Base-by-base conservation (phyloP, 2,113 vertebrate genomes). In the Cranoglanis bouderius region DNA sequence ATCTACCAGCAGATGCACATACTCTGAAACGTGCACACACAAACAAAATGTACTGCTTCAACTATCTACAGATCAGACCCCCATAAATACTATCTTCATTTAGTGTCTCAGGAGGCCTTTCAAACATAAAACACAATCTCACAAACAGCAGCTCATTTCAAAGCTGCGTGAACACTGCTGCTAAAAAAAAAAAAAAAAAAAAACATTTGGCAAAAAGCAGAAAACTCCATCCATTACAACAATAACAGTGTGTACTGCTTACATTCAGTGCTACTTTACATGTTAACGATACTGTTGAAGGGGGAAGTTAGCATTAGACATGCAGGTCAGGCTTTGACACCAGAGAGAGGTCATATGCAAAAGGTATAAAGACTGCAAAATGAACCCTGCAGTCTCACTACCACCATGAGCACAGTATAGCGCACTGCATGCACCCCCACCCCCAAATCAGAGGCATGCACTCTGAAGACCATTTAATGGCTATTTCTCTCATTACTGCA, bases 131-230 rank as follows among this genome's bases (percentile, higher is more conserved):
- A 83, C 29, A 61, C 13, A 87, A 85, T 74, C 65, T 70, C 84
- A 89, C 57, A n/a, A 86, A 88, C 13, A 55, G 2, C 80, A 61
- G 40, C 87, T 88, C 81, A 35, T 40, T 65, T 85, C 32, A 1
- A 82, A 78, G 57, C 82, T 78, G 19, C 21, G 32, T 84, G 40
- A 88, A 63, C 74, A 75, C 40, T 63, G 43, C 46, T 26, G 51
- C 77, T 91, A 70, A 43, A 85, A 87, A 65, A 82, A 32, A 49
- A 43, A 40, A 63, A 57, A 77, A 51, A 74, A 63, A 84, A 78
- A 82, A 91, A 91, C 61, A 81, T 77, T 89, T 89, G 83, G 67
- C 88, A 89, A 89, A 89, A 57, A 70, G 55, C 88, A 78, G 81
- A 87, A 90, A 75, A 70, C 38, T 21, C 63, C 74, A 70, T 82